Conservation (phyloP, 2,888 invertebrate species). For the Watsonalla binaria region DNA sequence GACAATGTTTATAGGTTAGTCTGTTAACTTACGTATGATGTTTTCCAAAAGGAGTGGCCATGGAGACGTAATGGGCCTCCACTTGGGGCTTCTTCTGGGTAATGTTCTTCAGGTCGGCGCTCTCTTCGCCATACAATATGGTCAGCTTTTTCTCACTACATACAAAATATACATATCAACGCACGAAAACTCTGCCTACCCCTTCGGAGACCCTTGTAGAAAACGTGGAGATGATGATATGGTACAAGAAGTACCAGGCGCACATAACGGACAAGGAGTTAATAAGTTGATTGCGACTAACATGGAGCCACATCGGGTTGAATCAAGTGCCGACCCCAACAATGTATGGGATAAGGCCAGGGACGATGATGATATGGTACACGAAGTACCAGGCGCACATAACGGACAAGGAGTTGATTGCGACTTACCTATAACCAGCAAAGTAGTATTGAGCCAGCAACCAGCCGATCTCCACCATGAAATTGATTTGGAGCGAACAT, state of each 20-base stretch:
- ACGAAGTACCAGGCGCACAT: neutral
- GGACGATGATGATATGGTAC: no score
- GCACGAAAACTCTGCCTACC: no score
- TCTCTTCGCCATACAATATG: conserved; percentile 88
- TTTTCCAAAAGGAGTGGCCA: conserved; percentile 89
- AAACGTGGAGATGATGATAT: no score
- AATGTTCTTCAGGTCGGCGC: conserved; percentile 76
- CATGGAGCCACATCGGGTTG: no score
- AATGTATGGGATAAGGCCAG: no score
- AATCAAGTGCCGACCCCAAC: no score
- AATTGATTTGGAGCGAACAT: conserved; percentile 91
- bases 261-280: no score
- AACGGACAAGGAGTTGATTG: no score
- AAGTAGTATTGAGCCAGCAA: conserved; percentile 90
- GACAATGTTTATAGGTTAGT: no score
- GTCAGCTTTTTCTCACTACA: conserved; percentile 83
- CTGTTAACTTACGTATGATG: conserved; percentile 87
- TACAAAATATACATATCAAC: conserved; percentile 13
- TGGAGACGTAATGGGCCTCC: conserved; percentile 82
- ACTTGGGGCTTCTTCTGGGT: conserved; percentile 81
- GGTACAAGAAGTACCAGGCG: no score
- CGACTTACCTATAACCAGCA: conserved; percentile 82
- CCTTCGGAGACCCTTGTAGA: no score
- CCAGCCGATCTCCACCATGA: conserved; percentile 95
- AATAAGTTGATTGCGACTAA: no score